phyloP scores from a whole-genome alignment of 2,113 vertebrate genomes.

The Aspiorhynchus laticeps region DNA sequence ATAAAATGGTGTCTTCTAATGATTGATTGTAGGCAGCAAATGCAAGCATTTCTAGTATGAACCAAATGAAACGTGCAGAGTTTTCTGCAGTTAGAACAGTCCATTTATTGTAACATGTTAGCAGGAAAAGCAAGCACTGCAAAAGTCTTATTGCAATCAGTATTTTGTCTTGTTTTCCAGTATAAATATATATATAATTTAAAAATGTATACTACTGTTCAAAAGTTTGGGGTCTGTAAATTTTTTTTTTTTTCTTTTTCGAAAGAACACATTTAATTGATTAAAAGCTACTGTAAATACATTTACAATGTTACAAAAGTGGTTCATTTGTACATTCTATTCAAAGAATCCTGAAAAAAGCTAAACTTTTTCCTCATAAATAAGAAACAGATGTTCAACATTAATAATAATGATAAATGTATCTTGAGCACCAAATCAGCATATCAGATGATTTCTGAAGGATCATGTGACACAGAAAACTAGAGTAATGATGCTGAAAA shows the following conservation, averaged over 20 bases:
- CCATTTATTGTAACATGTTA: background rate
- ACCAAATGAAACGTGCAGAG: background rate
- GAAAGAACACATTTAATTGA: background rate
- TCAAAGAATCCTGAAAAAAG: background rate
- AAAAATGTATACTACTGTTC: background rate
- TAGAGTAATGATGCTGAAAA: background rate
- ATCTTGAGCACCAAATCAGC: background rate
- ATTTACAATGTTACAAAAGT: background rate
- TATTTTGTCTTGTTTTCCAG: background rate
- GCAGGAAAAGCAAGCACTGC: constrained; percentile 18
- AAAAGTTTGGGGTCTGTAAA: background rate
- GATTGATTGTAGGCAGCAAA: background rate
- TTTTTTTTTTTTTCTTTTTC: background rate
- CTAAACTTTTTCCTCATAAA: no score
- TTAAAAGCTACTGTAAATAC: background rate
- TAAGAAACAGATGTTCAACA: background rate
- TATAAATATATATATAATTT: background rate
- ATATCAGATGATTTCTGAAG: background rate
- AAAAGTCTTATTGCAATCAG: background rate
- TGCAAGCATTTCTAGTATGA: background rate
- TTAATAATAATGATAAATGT: background rate
- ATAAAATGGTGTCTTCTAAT: background rate
- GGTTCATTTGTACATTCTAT: background rate
- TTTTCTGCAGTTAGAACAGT: background rate
- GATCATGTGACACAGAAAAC: background rate